phyloP scores from a whole-genome alignment of 2,113 vertebrate species.

The Leptocoma aspasia region DNA sequence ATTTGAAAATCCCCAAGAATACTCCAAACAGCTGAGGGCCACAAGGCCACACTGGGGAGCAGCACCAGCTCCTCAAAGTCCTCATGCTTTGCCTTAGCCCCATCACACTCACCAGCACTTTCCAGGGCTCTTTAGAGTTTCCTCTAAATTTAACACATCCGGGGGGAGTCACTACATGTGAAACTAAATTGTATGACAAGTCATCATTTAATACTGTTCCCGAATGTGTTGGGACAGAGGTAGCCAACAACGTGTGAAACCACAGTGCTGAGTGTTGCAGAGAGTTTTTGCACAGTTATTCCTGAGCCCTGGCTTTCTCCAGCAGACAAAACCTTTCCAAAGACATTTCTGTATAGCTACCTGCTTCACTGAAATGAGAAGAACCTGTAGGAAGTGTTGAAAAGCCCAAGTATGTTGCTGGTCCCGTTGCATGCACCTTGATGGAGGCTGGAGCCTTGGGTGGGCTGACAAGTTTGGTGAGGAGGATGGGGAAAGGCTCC shows the following conservation, averaged over 20 bases:
- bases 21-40: neutral
- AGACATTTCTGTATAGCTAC: constrained; percentile 17
- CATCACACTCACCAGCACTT: neutral
- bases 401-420: neutral
- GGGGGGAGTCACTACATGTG: neutral
- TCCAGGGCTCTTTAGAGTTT: constrained; percentile 9
- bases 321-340: constrained; percentile 13
- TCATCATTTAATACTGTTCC: constrained; percentile 51
- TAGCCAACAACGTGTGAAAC: constrained; percentile 49
- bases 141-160: neutral
- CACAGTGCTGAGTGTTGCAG: constrained; percentile 40
- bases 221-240: constrained; percentile 42
- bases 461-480: neutral
- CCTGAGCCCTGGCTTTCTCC: constrained; percentile 42
- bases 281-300: constrained; percentile 57
- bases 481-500: neutral
- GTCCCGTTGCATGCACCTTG: neutral
- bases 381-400: constrained; percentile 2
- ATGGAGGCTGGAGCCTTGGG: neutral
- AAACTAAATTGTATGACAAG: neutral
- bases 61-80: neutral
- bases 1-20: neutral
- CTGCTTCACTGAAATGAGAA: constrained; percentile 41
- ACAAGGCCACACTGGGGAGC: fast-evolving
- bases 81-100: neutral